phyloP scores from a whole-genome alignment of 2,113 vertebrate genomes.

The Phainopepla nitens region DNA sequence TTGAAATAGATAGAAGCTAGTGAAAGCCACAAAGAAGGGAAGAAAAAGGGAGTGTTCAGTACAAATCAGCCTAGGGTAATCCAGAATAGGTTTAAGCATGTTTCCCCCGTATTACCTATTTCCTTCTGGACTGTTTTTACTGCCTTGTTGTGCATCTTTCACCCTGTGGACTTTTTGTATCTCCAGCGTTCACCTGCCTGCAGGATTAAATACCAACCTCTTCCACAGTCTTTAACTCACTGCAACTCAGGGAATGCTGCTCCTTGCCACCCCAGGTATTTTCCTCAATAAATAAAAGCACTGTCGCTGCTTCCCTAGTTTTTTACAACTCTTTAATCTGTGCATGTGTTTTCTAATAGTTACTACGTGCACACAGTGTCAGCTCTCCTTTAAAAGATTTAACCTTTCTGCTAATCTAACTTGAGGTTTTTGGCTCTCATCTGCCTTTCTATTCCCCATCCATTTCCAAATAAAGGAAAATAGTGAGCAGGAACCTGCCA shows the following conservation, averaged over 20 bases:
- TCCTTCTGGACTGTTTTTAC: not conserved
- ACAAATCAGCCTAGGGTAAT: constrained; percentile 8
- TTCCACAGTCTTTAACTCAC: not conserved
- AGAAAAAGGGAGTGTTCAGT: not conserved
- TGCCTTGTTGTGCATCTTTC: not conserved
- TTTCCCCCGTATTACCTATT: not conserved
- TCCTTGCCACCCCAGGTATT: not conserved
- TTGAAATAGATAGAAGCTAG: constrained; percentile 27
- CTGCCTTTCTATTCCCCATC: not conserved
- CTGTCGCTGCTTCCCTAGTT: not conserved
- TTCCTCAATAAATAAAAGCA: not conserved
- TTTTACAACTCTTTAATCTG: not conserved
- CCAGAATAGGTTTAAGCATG: not conserved
- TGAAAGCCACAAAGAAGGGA: not conserved
- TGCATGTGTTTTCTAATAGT: not conserved
- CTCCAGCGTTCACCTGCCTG: not conserved
- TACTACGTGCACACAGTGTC: fast-evolving
- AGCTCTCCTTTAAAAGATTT: not conserved
- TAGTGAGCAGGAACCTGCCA: not conserved
- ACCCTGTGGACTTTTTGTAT: not conserved
- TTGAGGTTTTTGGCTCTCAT: not conserved
- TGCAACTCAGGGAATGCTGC: not conserved
- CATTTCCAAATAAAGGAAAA: not conserved
- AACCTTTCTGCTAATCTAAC: not conserved
- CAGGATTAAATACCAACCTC: not conserved